A percentile compares a stretch with the other conserved stretches of the same genome.
Evolutionary conservation across 2,888 invertebrate species (phyloP).

Genomic region (Lomographa bimaculata): DNA sequence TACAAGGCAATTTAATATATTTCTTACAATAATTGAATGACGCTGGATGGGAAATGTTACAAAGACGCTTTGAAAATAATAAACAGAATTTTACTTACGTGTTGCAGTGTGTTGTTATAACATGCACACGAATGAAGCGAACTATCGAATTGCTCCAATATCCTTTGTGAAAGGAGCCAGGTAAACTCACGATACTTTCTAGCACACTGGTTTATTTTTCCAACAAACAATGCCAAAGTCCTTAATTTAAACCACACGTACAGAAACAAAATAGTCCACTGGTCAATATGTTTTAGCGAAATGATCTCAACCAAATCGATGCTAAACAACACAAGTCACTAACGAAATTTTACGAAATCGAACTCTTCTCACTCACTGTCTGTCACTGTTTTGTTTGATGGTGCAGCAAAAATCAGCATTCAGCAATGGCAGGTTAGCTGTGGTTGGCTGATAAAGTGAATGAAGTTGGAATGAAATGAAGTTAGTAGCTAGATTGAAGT

Average conservation of each 20-base stretch:
- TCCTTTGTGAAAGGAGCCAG: slow-evolving; percentile 72
- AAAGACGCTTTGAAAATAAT: no score
- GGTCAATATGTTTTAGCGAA: slow-evolving; percentile 49
- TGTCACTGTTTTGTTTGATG: slow-evolving; percentile 33
- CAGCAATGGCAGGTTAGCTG: slow-evolving; percentile 20
- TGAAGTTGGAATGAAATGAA: no score
- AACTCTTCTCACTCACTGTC: slow-evolving; percentile 48
- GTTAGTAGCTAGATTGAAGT: slow-evolving; percentile 49
- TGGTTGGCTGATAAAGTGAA: slow-evolving; percentile 40
- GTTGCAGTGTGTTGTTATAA: slow-evolving; percentile 39
- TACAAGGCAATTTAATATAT: no score
- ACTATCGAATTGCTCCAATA: slow-evolving; percentile 31
- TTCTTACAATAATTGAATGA: no score
- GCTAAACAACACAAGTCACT: slow-evolving; percentile 46
- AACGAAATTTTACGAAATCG: no score
- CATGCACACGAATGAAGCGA: slow-evolving; percentile 47
- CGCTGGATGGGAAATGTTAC: no score
- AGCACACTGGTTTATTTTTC: slow-evolving; percentile 34
- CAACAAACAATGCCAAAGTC: slow-evolving; percentile 30
- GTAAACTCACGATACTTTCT: slow-evolving; percentile 40
- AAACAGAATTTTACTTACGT: slow-evolving; percentile 52
- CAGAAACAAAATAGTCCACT: slow-evolving; percentile 42
- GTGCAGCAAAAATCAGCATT: slow-evolving; percentile 10
- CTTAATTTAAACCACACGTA: background rate
- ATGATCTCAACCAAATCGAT: slow-evolving; percentile 46